phyloP scores from a whole-genome alignment of 2,888 invertebrate genomes.

The Patella depressa region DNA sequence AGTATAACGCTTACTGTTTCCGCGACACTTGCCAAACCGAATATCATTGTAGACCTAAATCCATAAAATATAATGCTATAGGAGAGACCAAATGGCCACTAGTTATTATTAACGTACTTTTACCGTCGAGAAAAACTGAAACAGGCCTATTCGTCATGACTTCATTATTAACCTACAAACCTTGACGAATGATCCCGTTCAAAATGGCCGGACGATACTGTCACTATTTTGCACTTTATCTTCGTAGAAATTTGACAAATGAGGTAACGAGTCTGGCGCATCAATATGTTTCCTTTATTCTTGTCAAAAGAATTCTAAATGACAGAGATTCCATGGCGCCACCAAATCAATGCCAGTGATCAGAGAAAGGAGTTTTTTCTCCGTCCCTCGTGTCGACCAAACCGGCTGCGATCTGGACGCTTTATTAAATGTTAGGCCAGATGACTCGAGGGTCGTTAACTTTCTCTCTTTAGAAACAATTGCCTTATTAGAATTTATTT shows the following conservation, averaged over 20 bases:
- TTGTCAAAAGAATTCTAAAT: conserved; percentile 23
- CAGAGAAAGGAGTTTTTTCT: conserved; percentile 13
- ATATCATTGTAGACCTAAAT: conserved; percentile 4
- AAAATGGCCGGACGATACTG: no score
- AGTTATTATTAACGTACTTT: no score
- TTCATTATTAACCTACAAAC: no score
- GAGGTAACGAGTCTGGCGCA: conserved; percentile 29
- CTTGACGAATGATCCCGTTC: no score
- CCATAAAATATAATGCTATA: conserved; percentile 7
- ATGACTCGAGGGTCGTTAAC: conserved; percentile 13
- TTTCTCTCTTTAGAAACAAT: conserved; percentile 7
- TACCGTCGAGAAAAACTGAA: no score
- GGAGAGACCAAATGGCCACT: no score
- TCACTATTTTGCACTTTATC: conserved; percentile 14
- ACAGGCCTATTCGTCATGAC: no score
- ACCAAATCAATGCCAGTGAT: conserved; percentile 20
- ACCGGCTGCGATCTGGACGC: conserved; percentile 17
- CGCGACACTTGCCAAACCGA: not conserved
- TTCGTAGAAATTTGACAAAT: conserved; percentile 32
- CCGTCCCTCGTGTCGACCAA: conserved; percentile 16
- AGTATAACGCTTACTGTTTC: conserved; percentile 1
- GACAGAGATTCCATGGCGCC: conserved; percentile 19
- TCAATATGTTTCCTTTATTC: conserved; percentile 30
- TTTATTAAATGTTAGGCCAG: conserved; percentile 22
- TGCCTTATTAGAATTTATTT: conserved; percentile 5